These are phyloP conservation scores for Daboia siamensis DNA, from an alignment of 2,113 vertebrate genomes.

Conservation along the genomic window DNA sequence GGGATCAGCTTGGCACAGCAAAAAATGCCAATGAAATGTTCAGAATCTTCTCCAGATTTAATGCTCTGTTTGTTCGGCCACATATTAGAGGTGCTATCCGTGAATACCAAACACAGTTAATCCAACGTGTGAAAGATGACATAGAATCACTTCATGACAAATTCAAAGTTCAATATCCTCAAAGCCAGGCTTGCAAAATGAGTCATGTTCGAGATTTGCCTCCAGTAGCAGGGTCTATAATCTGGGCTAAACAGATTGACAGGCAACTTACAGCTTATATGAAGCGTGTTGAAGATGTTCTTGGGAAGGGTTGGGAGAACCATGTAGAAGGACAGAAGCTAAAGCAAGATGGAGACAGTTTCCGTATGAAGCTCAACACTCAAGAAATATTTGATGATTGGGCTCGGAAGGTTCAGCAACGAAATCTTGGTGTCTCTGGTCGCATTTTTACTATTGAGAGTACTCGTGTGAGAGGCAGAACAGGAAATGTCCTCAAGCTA, in stretches of 20 bases:
- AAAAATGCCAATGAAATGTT: slow-evolving; percentile 99
- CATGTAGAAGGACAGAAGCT: slow-evolving; percentile 97
- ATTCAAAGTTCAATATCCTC: slow-evolving; percentile 98
- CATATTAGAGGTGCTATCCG: slow-evolving; percentile 97
- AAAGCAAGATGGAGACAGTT: slow-evolving; percentile 97
- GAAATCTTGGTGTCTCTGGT: slow-evolving; percentile 94
- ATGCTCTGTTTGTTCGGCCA: slow-evolving; percentile 94
- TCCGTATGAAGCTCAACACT: slow-evolving; percentile 97
- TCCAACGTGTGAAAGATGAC: slow-evolving; percentile 97
- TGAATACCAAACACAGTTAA: slow-evolving; percentile 95
- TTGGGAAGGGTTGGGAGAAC: slow-evolving; percentile 98
- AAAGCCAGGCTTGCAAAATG: slow-evolving; percentile 98
- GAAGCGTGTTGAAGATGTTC: slow-evolving; percentile 97
- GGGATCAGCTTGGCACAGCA: slow-evolving; percentile 94
- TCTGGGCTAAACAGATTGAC: slow-evolving; percentile 99
- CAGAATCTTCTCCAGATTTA: slow-evolving; percentile 96
- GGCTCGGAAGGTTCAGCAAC: slow-evolving; percentile 97
- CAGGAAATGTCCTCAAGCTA: slow-evolving; percentile 90
- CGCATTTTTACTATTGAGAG: slow-evolving; percentile 98
- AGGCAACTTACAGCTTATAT: slow-evolving; percentile 96
- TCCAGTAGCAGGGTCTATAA: slow-evolving; percentile 94
- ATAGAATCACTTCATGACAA: slow-evolving; percentile 98
- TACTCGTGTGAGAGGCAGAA: slow-evolving; percentile 86
- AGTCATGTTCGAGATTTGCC: slow-evolving; percentile 95
- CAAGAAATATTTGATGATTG: slow-evolving; percentile 99